phyloP scores from a whole-genome alignment of 2,797 vertebrate genomes.

The Arnoldichthys spilopterus region DNA sequence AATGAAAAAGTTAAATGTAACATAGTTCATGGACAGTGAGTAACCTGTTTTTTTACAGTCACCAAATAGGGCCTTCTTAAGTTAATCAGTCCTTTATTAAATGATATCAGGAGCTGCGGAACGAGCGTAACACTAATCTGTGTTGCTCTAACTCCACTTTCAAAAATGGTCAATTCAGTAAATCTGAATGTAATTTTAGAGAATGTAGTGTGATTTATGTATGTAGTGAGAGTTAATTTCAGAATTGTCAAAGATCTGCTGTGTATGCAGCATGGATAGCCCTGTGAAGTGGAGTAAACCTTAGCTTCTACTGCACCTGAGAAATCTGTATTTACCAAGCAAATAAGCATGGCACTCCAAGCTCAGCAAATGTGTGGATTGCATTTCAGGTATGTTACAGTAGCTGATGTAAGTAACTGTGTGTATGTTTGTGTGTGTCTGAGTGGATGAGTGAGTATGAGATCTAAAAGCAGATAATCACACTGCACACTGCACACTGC shows the following conservation, averaged over 20 bases:
- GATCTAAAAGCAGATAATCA: slow-evolving; percentile 1
- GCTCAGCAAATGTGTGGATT: slow-evolving; percentile 50
- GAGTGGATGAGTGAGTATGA: slow-evolving; percentile 5
- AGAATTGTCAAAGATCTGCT: slow-evolving; percentile 31
- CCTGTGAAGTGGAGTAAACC: neutral
- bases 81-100: too few relatives aligned
- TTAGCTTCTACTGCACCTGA: slow-evolving; percentile 13
- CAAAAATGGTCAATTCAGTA: neutral
- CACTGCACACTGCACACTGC: too few relatives aligned
- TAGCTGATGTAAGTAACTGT: neutral
- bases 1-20: too few relatives aligned
- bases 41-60: too few relatives aligned
- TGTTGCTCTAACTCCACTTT: neutral
- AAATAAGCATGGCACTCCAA: slow-evolving; percentile 54
- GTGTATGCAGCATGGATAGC: slow-evolving; percentile 29
- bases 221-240: too few relatives aligned
- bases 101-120: neutral
- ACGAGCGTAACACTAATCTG: neutral
- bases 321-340: slow-evolving; percentile 24
- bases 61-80: too few relatives aligned
- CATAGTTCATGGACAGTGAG: too few relatives aligned
- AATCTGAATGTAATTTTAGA: slow-evolving; percentile 22
- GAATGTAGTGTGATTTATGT: neutral
- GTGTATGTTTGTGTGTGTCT: neutral
- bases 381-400: slow-evolving; percentile 21